phyloP scores from a whole-genome alignment of 2,888 invertebrate genomes.

The Stegophylla sp. region DNA sequence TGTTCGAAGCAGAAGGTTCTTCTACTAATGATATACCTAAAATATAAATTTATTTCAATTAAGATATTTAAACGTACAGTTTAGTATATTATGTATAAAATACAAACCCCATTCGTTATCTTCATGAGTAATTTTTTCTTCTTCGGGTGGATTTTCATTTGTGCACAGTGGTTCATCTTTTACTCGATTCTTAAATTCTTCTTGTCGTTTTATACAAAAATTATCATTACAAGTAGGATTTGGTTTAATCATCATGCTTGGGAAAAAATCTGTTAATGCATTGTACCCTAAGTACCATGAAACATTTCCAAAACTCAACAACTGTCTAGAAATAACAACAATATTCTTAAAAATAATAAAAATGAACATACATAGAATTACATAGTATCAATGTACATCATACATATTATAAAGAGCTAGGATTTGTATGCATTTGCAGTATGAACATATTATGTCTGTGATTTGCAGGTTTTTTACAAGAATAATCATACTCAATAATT shows the following conservation, averaged over 20 bases:
- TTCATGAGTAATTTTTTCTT: slow-evolving; percentile 47
- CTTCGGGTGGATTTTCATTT: slow-evolving; percentile 61
- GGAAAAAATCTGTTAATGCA: slow-evolving; percentile 95
- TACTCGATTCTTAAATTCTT: slow-evolving; percentile 70
- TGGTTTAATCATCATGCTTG: slow-evolving; percentile 89
- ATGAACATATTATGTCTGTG: too few relatives aligned
- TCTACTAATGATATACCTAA: slow-evolving; percentile 76
- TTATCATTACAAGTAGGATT: slow-evolving; percentile 89
- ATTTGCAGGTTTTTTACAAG: too few relatives aligned
- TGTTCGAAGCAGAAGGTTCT: slow-evolving; percentile 64
- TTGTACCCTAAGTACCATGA: slow-evolving; percentile 95
- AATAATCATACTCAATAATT: too few relatives aligned
- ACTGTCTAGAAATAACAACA: slow-evolving; percentile 71
- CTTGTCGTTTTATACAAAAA: slow-evolving; percentile 76
- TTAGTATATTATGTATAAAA: neutral
- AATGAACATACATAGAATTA: too few relatives aligned
- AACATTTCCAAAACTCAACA: slow-evolving; percentile 89
- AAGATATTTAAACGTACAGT: neutral
- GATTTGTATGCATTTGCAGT: too few relatives aligned
- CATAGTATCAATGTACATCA: too few relatives aligned
- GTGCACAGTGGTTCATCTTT: slow-evolving; percentile 92
- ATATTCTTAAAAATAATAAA: slow-evolving; percentile 33
- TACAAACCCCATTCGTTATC: slow-evolving; percentile 58
- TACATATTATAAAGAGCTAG: too few relatives aligned
- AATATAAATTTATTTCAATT: slow-evolving; percentile 51